Base-by-base conservation (phyloP, 1,140 invertebrate species). In the Laupala kohalensis region DNA sequence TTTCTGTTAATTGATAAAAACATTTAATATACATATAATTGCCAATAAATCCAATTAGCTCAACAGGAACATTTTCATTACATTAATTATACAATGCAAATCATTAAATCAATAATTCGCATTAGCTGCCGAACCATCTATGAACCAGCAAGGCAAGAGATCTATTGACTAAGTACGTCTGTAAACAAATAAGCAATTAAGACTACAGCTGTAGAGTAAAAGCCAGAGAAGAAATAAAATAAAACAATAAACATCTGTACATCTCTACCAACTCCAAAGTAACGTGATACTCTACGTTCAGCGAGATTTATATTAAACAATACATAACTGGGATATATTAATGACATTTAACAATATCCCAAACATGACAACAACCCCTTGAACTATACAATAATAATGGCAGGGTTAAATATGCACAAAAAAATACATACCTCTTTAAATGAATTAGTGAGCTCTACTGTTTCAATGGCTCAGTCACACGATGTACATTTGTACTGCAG, bases 401-500 rank as follows among this genome's bases (percentile, higher is more conserved):
- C 37, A 53, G 37, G 37, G 37, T 53, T 53, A 53, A 53, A 53
- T 53, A 53, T 53, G 37, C 37, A 53, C 37, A 53, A 53, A 53
- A 37, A 53, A 53, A 53, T 53, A 53, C 37, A 53, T 53, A 53
- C 37, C 37, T 53, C 37, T 53, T 53, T 53, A 53, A 53, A 53
- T 53, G 37, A 53, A n/a, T 53, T 53, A 53, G 37, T 53, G 37
- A 53, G 37, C 37, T 53, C 37, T 53, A 53, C 37, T 53, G 37
- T 53, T 19, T 53, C 37, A 53, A 13, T 53, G 37, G 37, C 37
- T 53, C 37, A 53, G 19, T 13, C 69, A 70, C 26, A 37, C 63
- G 69, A 70, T 70, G 37, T 63, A 53, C 27, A 70, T 70, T 70
- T 70, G 69, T 63, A 70, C 69, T 64, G 69, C 69, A 15, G 69